Conservation (phyloP, 1,140 invertebrate species). For the Colletes latitarsis region DNA sequence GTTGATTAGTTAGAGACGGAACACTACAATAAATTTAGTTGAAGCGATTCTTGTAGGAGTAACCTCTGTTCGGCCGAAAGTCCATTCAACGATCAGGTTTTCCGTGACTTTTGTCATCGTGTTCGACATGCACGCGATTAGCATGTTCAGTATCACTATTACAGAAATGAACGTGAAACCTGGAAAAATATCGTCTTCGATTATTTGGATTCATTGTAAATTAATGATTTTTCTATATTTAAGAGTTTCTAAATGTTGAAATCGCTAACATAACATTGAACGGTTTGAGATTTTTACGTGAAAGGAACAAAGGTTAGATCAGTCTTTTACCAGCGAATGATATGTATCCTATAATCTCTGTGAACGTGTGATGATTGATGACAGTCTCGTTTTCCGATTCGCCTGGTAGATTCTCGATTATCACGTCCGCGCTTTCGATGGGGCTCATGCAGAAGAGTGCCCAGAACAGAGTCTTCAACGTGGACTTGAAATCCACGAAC, state of each 20-base stretch:
- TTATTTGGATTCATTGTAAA: no score
- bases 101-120: slow-evolving; percentile 86
- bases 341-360: slow-evolving; percentile 84
- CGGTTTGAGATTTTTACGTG: background rate
- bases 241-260: no score
- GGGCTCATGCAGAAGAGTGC: slow-evolving; percentile 88
- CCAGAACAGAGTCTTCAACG: slow-evolving; percentile 89
- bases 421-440: slow-evolving; percentile 84
- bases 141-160: slow-evolving; percentile 89
- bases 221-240: no score
- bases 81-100: slow-evolving; percentile 84
- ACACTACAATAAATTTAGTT: background rate
- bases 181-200: slow-evolving; percentile 49
- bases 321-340: slow-evolving; percentile 80
- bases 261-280: no score
- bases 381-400: slow-evolving; percentile 77
- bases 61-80: slow-evolving; percentile 82
- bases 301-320: background rate
- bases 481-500: slow-evolving; percentile 82
- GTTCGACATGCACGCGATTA: slow-evolving; percentile 90
- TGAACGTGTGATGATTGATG: slow-evolving; percentile 83
- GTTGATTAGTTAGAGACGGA: no score
- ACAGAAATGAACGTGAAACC: slow-evolving; percentile 86
- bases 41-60: background rate
- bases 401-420: slow-evolving; percentile 83